Conservation (phyloP, 1,140 invertebrate species). For the Uloborus diversus region DNA sequence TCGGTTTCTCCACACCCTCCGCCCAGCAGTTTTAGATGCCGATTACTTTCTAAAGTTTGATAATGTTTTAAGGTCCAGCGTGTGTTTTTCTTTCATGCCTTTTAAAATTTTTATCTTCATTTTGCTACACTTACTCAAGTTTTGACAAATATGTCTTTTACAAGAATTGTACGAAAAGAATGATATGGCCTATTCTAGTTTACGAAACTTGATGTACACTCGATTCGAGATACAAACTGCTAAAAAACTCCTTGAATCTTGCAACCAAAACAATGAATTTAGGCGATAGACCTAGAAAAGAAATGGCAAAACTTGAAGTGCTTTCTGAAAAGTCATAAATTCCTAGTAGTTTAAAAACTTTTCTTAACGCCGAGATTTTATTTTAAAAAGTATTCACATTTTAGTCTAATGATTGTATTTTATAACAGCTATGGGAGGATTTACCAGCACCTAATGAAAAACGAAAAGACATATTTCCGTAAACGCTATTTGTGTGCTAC, state of each 20-base stretch:
- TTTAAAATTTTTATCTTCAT: not conserved
- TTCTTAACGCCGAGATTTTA: too few species aligned
- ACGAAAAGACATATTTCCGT: too few species aligned
- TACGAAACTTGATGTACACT: slow-evolving; percentile 17
- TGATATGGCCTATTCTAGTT: slow-evolving; percentile 34
- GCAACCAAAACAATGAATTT: slow-evolving; percentile 10
- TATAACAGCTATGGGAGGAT: too few species aligned
- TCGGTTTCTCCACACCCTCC: slow-evolving; percentile 15
- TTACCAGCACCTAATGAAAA: too few species aligned
- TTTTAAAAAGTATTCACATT: too few species aligned
- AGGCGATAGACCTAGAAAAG: not conserved
- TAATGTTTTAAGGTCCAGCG: slow-evolving; percentile 38
- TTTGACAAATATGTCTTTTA: slow-evolving; percentile 41
- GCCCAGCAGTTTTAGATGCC: slow-evolving; percentile 24
- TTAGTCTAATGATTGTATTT: too few species aligned
- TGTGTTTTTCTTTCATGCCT: not conserved
- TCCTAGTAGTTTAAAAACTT: too few species aligned
- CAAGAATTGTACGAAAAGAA: slow-evolving; percentile 31
- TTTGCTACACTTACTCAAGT: slow-evolving; percentile 37
- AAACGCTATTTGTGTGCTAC: too few species aligned
- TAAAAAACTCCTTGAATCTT: not conserved
- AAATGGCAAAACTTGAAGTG: not conserved
- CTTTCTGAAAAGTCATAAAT: not conserved
- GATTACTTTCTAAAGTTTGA: slow-evolving; percentile 52
- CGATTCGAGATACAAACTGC: not conserved